A percentile compares a stretch with the other conserved stretches of the same genome.
Evolutionary conservation across 2,113 vertebrate genomes (phyloP).

Genomic region (Pseudopipra pipra): DNA sequence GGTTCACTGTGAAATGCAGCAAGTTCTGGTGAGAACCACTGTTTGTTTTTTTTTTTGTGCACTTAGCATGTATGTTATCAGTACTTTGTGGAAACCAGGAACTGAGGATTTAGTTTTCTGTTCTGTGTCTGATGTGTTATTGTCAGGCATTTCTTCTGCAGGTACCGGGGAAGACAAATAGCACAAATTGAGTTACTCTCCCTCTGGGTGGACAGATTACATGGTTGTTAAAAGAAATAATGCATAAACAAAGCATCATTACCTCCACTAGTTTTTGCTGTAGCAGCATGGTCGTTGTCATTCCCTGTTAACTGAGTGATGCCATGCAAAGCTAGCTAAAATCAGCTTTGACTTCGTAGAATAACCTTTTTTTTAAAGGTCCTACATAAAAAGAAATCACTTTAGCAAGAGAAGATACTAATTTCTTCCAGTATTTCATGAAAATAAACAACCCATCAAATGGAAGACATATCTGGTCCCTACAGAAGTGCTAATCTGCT

Average conservation of each 20-base stretch:
- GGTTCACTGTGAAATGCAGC: constrained; percentile 84
- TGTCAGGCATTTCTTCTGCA: background rate
- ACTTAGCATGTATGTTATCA: rapidly evolving
- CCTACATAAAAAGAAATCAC: background rate
- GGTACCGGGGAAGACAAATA: background rate
- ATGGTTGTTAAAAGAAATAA: constrained; percentile 1
- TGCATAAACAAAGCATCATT: background rate
- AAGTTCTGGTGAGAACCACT: constrained; percentile 82
- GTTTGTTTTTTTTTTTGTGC: background rate
- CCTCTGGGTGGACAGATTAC: background rate
- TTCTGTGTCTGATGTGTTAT: background rate
- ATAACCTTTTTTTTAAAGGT: background rate
- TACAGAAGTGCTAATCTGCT: background rate
- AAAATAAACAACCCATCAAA: background rate
- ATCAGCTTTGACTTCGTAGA: background rate
- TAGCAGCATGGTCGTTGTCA: background rate
- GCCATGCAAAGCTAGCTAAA: background rate
- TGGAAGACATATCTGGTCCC: background rate
- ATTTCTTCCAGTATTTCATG: background rate
- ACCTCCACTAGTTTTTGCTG: background rate
- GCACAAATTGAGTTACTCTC: background rate
- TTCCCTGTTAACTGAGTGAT: background rate
- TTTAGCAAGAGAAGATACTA: background rate
- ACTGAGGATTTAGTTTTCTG: background rate
- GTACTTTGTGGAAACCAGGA: background rate